Percentiles rank a stretch among this genome's conserved stretches.
Evolutionary conservation across 2,113 vertebrate species (phyloP).

Genomic region (Gymnarchus niloticus): DNA sequence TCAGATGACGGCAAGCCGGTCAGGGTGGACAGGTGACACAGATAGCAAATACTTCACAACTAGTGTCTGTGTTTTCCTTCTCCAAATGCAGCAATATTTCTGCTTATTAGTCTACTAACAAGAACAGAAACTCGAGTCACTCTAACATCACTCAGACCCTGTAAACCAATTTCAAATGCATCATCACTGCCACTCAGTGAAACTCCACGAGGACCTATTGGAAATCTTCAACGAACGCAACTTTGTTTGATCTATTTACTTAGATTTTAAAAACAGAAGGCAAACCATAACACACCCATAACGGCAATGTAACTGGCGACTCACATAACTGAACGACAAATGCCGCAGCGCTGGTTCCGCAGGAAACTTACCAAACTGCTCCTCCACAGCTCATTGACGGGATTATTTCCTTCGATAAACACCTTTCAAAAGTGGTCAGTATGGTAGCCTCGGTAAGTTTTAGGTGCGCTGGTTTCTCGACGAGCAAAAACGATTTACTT

Average conservation of each 20-base stretch:
- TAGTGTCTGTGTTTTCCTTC: background rate
- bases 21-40: too few species aligned
- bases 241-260: background rate
- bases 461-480: background rate
- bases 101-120: background rate
- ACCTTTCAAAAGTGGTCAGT: background rate
- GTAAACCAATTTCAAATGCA: background rate
- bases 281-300: background rate
- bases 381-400: constrained; percentile 58
- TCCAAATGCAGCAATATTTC: background rate
- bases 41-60: background rate
- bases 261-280: background rate
- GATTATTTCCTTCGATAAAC: constrained; percentile 57
- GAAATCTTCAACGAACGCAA: background rate
- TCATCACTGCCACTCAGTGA: background rate
- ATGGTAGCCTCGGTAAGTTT: background rate
- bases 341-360: constrained; percentile 75
- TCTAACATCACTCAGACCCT: background rate
- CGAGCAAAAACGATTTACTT: background rate
- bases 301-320: constrained; percentile 31
- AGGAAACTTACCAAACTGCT: constrained; percentile 69
- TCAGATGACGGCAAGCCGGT: too few species aligned
- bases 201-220: background rate
- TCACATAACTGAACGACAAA: constrained; percentile 81
- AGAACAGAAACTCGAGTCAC: background rate